Evolutionary conservation across 2,888 invertebrate species (phyloP).

Genomic region (Zele albiditarsus): DNA sequence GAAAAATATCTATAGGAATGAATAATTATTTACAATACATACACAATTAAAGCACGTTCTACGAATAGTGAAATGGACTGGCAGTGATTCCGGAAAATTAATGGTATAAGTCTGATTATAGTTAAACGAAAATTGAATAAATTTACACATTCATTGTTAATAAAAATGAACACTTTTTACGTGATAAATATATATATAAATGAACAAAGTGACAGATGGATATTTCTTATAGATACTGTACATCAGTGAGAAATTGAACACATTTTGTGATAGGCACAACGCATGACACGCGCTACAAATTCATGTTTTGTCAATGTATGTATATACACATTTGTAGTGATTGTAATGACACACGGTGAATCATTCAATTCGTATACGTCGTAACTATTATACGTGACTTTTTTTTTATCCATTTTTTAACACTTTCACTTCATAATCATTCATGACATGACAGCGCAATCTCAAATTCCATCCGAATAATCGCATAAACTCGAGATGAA

Average conservation of each 20-base stretch:
- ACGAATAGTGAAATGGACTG: too few species aligned
- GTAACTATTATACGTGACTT: neutral
- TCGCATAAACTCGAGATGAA: neutral
- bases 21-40: too few species aligned
- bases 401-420: neutral
- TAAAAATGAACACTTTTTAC: neutral
- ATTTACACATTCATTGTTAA: neutral
- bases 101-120: too few species aligned
- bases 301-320: neutral
- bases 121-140: neutral
- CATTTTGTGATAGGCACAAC: too few species aligned
- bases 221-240: neutral
- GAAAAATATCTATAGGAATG: too few species aligned
- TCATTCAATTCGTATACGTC: conserved; percentile 16
- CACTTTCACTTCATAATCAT: neutral
- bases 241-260: neutral
- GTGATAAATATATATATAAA: neutral
- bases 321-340: neutral
- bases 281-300: neutral
- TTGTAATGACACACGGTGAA: conserved; percentile 9
- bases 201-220: neutral
- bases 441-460: neutral
- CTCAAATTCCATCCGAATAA: neutral
- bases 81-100: too few species aligned
- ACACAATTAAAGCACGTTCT: too few species aligned